phyloP scores from a whole-genome alignment of 1,140 invertebrate genomes.

The Caenorhabditis remanei region DNA sequence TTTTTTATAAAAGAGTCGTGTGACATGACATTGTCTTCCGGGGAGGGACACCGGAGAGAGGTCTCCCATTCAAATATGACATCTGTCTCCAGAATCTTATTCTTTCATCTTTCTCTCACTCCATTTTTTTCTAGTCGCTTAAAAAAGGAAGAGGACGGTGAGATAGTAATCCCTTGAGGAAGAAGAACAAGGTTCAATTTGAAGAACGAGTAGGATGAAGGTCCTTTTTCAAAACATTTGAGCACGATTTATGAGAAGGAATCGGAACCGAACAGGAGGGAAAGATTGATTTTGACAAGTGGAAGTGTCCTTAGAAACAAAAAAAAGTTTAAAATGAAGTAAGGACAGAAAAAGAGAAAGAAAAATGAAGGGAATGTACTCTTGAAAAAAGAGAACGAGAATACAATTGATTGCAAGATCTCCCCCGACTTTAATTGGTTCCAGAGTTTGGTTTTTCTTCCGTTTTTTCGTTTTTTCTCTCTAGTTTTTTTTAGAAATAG shows the following conservation, averaged over 20 bases:
- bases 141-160: not conserved
- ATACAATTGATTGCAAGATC: not conserved
- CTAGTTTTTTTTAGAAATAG: not conserved
- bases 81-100: slow-evolving; percentile 55
- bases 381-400: not conserved
- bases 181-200: slow-evolving; percentile 48
- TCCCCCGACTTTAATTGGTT: slow-evolving; percentile 11
- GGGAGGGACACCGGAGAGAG: not conserved
- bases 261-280: not conserved
- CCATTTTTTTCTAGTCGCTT: slow-evolving; percentile 8
- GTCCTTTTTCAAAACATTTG: not conserved
- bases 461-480: not conserved
- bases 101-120: slow-evolving; percentile 48
- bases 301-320: not conserved
- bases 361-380: not conserved
- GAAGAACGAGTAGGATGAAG: slow-evolving; percentile 20
- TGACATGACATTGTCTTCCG: slow-evolving; percentile 54
- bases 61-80: slow-evolving; percentile 41
- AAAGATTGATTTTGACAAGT: slow-evolving; percentile 54
- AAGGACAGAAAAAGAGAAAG: not conserved
- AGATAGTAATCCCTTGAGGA: slow-evolving; percentile 43
- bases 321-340: slow-evolving; percentile 1
- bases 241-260: slow-evolving; percentile 35
- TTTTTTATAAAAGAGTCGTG: slow-evolving; percentile 9
- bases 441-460: slow-evolving; percentile 23